Conservation (phyloP, 2,888 invertebrate genomes). For the Zygothrica quintamaculata region DNA sequence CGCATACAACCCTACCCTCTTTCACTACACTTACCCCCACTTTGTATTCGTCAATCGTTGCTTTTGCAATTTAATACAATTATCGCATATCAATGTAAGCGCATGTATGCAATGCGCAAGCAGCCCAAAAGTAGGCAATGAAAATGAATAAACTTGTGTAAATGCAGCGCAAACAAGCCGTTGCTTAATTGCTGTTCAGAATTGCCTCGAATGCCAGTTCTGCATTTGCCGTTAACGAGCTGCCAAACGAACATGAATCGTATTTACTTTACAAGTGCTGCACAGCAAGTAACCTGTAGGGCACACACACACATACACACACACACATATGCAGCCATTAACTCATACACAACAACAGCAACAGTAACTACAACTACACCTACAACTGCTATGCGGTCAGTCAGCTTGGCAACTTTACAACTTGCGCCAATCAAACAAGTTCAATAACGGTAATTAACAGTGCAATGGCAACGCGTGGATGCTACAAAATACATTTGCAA, state of each 20-base stretch:
- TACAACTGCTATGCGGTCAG: constrained; percentile 45
- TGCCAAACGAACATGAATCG: constrained; percentile 35
- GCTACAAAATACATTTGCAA: constrained; percentile 40
- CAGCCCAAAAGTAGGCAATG: constrained; percentile 5
- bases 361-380: constrained; percentile 1
- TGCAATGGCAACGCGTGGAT: constrained; percentile 48
- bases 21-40: not conserved
- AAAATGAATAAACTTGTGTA: constrained; percentile 35
- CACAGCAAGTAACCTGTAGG: constrained; percentile 47
- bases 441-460: constrained; percentile 79
- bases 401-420: constrained; percentile 67
- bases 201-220: constrained; percentile 3
- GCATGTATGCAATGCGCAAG: not conserved
- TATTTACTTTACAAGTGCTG: constrained; percentile 47
- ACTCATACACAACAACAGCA: constrained; percentile 3
- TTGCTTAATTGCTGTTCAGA: constrained; percentile 47
- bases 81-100: constrained; percentile 19
- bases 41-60: not conserved
- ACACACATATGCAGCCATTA: constrained; percentile 1
- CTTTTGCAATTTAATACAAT: constrained; percentile 38
- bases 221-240: constrained; percentile 37
- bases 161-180: constrained; percentile 34
- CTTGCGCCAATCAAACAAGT: constrained; percentile 77
- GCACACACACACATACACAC: constrained; percentile 24
- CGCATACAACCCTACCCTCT: not conserved